Base-by-base conservation (phyloP, 2,888 invertebrate species). In the Pristionchus arcanus region DNA sequence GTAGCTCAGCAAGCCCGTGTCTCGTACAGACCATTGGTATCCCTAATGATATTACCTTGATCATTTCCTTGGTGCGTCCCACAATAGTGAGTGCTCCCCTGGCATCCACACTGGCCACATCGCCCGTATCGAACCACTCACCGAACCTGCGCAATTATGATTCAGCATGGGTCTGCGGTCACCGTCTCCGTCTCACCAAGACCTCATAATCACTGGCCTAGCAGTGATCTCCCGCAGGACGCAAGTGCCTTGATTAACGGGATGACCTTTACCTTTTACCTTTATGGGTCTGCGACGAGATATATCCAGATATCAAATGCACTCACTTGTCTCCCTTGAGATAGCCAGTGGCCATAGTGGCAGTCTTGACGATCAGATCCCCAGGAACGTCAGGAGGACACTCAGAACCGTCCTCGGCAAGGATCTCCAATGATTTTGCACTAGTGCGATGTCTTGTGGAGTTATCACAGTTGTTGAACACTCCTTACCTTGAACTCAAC, bases 1-100 rank as follows among this genome's bases (percentile, higher is more conserved):
- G 42, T 49, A 49, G n/a, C n/a, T n/a, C n/a, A n/a, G n/a, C n/a
- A n/a, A n/a, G n/a, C n/a, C n/a, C n/a, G n/a, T n/a, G n/a, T n/a
- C n/a, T n/a, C n/a, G n/a, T n/a, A n/a, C n/a, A n/a, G n/a, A n/a
- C n/a, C n/a, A n/a, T n/a, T n/a, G n/a, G n/a, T n/a, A n/a, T n/a
- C n/a, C n/a, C n/a, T n/a, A n/a, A n/a, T n/a, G n/a, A 49, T 9
- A 91, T 89, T 0, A 93, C 90, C 90, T 93, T 93, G 83, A 93
- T 92, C 90, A 92, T 93, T 53, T 92, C 92, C 81, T 93, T 93
- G n/a, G 84, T 89, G 49, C 93, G 90, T 77, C 93, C 92, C 0
- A 89, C 86, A 19, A 93, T 92, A 9, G 71, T 71, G 19, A 91
- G 37, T 11, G 86, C 53, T 15, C 90, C 90, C 9, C 90, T 87